A percentile compares a stretch with the other conserved stretches of the same genome.
These are phyloP conservation scores for Muricea muricata DNA, from an alignment of 92 coral and sea anemone species.

Conservation along the genomic window DNA sequence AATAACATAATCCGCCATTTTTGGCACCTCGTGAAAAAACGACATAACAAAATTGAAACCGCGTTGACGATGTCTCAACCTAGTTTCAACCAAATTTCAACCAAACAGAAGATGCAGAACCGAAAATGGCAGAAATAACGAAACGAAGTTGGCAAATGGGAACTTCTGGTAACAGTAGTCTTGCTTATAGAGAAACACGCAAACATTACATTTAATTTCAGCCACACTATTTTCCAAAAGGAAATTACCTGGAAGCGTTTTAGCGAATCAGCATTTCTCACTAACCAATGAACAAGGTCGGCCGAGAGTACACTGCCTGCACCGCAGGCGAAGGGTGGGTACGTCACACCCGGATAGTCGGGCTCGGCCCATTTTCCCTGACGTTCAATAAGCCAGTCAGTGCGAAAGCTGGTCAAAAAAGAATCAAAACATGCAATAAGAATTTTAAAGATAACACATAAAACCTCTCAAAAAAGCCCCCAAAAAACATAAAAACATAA, in stretches of 20 bases:
- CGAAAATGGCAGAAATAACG: no score
- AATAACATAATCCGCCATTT: no score
- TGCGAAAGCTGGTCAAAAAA: constrained; percentile 75
- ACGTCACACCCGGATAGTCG: constrained; percentile 78
- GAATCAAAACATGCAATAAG: background rate
- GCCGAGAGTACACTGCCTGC: constrained; percentile 92
- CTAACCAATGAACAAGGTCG: constrained; percentile 97
- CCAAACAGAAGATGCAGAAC: no score
- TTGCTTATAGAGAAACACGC: background rate
- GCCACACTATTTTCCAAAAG: background rate
- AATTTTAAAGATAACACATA: no score
- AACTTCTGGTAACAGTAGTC: no score
- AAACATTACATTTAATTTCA: background rate
- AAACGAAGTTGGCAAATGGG: no score
- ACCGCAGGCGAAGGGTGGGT: constrained; percentile 98
- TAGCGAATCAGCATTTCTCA: constrained; percentile 73
- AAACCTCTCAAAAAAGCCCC: no score
- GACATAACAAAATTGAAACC: no score
- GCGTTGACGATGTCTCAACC: no score
- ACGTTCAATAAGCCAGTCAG: constrained; percentile 91
- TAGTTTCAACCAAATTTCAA: no score
- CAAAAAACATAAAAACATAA: no score
- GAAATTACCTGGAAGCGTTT: constrained; percentile 80
- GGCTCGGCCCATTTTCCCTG: constrained; percentile 96
- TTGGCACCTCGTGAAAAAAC: no score